These are phyloP conservation scores for Acleris cristana DNA, from an alignment of 2,888 invertebrate species.

Conservation along the genomic window DNA sequence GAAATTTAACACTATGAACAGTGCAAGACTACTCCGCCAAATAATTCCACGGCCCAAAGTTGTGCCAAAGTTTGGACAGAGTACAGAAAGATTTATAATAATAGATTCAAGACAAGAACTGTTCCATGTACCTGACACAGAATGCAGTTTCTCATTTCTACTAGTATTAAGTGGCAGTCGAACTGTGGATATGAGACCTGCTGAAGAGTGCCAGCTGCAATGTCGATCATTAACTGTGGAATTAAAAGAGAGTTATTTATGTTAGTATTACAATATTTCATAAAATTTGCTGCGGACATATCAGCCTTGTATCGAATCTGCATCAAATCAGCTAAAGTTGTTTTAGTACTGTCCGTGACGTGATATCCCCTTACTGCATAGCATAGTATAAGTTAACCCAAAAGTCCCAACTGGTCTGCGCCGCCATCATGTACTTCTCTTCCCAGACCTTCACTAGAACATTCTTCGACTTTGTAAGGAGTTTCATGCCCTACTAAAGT, in stretches of 20 bases:
- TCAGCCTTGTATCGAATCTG: too few relatives aligned
- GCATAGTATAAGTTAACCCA: too few relatives aligned
- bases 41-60: constrained; percentile 88
- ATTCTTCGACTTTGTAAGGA: too few relatives aligned
- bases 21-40: constrained; percentile 88
- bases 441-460: too few relatives aligned
- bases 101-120: constrained; percentile 87
- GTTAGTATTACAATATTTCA: constrained; percentile 83
- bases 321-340: too few relatives aligned
- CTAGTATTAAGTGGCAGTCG: constrained; percentile 89
- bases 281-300: too few relatives aligned
- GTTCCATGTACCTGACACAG: constrained; percentile 90
- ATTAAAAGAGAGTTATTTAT: constrained; percentile 88
- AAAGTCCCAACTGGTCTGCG: too few relatives aligned
- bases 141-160: constrained; percentile 91
- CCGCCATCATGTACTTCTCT: too few relatives aligned
- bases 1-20: constrained; percentile 91
- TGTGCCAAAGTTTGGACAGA: constrained; percentile 89
- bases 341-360: too few relatives aligned
- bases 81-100: constrained; percentile 90
- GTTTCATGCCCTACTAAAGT: too few relatives aligned
- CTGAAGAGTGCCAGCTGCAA: constrained; percentile 88
- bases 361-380: too few relatives aligned
- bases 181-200: constrained; percentile 89
- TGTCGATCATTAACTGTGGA: constrained; percentile 89